Base-by-base conservation (phyloP, 2,888 invertebrate species). In the Microplitis deprimator region DNA sequence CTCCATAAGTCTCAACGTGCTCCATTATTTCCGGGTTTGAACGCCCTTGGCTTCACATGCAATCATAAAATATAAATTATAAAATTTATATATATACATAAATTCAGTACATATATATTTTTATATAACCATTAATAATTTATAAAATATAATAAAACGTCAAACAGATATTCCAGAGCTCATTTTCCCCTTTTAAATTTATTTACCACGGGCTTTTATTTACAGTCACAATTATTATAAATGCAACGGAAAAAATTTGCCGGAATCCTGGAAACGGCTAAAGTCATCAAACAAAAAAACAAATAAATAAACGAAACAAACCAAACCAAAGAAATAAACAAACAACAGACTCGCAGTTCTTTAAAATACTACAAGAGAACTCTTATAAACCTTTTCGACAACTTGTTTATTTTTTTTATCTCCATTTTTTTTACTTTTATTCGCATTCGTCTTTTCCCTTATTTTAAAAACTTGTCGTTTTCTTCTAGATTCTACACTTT, bases 1-100 rank as follows among this genome's bases (percentile, higher is more conserved):
- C 8, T 20, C 20, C 20, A 16, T 62, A 20, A 62, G 62, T 17
- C 8, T 62, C 62, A 62, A 62, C 62, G 62, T 62, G 20, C 20
- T 62, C 20, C 62, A 62, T 62, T 62, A 20, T 62, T 62, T 62
- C 62, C 62, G 7, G 7, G 17, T 62, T 62, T 62, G 20, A 17
- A 8, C 16, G 16, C 62, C 20, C 20, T 20, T 17, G 17, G 20
- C 16, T 62, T 62, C 16, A 5, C 20, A 17, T 20, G n/a, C 62
- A 16, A 62, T 62, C 62, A 62, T 62, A 62, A 62, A 62, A 62
- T 50, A 13, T 50, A 13, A 50, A 13, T 13, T n/a, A n/a, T n/a
- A n/a, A n/a, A n/a, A 50, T 41, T 41, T 41, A 8, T 1, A 41
- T 41, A 41, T 7, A 41, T 41, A 10, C 41, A 41, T 41, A 41